Base-by-base conservation (phyloP, 2,797 vertebrate species). In the Ctenopoma multispine region DNA sequence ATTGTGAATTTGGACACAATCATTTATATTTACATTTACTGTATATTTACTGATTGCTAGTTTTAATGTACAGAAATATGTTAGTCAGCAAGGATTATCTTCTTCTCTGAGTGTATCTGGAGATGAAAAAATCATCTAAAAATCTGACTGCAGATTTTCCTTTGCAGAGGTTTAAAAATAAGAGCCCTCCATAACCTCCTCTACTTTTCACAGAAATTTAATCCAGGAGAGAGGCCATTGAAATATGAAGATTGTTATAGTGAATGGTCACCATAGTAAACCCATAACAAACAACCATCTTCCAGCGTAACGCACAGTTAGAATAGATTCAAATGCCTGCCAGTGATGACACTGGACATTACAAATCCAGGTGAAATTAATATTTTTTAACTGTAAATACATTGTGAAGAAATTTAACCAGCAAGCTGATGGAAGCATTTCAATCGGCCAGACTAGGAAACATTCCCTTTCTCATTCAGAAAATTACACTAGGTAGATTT, bases 261-360 rank as follows among this genome's bases (percentile, higher is more conserved):
- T 59, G 51, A 80, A 64, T 59, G 50, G 48, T 49, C 24, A 27
- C 36, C 18, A 51, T 11, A 41, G 34, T 14, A 76, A 63, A 74
- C 41, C 4, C 7, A 55, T 20, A 50, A 66, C 12, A 61, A 17
- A 21, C 57, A 34, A 29, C 27, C 34, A 40, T 38, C 40, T 36
- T 34, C 24, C 40, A 49, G 17, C n/a, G 24, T 23, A 27, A 50
- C 31, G 23, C 44, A 12, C 41, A 31, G 27, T 74, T 23, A 40
- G 56, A 63, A 38, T 47, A 38, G 13, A 18, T 31, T 31, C 29
- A 4, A 6, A 10, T 1, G 11, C 36, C 4, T 13, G 13, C 10
- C 4, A 13, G 36, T 38, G 44, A 57, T 18, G 17, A 10, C 21
- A 50, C 8, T 8, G 1, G 29, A 27, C 5, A 41, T 13, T 2